Conservation (phyloP, 2,797 vertebrate species). For the Cichlasoma orientale region DNA sequence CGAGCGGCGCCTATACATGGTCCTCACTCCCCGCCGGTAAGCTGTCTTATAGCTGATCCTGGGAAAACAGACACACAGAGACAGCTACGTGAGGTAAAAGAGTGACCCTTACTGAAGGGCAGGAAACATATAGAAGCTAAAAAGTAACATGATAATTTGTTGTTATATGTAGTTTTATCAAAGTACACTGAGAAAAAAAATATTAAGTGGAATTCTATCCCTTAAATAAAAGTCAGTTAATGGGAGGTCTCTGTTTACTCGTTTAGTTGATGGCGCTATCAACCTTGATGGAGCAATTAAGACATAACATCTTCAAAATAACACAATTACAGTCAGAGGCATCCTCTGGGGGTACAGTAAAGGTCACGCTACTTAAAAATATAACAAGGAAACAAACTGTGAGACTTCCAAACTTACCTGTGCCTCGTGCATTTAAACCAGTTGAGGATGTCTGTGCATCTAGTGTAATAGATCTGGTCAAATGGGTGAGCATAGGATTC, state of each 20-base stretch:
- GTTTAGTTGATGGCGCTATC: slow-evolving; percentile 50
- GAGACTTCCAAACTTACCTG: slow-evolving; percentile 79
- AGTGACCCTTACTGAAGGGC: slow-evolving; percentile 59
- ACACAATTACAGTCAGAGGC: slow-evolving; percentile 55
- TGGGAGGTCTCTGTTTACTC: slow-evolving; percentile 27
- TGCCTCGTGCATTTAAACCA: slow-evolving; percentile 99
- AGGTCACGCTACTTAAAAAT: background rate
- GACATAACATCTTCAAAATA: slow-evolving; percentile 10
- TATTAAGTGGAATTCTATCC: background rate
- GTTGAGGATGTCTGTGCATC: slow-evolving; percentile 98
- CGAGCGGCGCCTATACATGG: slow-evolving; percentile 95
- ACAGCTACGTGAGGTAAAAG: slow-evolving; percentile 41
- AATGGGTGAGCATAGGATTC: slow-evolving; percentile 97
- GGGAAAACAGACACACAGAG: slow-evolving; percentile 60
- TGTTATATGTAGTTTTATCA: slow-evolving; percentile 21
- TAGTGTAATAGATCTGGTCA: slow-evolving; percentile 98
- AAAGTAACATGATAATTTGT: slow-evolving; percentile 6
- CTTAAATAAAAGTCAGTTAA: slow-evolving; percentile 23
- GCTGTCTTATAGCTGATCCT: slow-evolving; percentile 99
- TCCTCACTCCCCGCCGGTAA: slow-evolving; percentile 92
- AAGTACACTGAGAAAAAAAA: background rate
- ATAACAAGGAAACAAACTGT: slow-evolving; percentile 7
- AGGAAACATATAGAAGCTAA: slow-evolving; percentile 26
- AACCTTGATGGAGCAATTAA: slow-evolving; percentile 63
- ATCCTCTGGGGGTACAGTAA: slow-evolving; percentile 35